Base-by-base conservation (phyloP, 1,140 invertebrate genomes). In the Pogonognathellus flavescens region DNA sequence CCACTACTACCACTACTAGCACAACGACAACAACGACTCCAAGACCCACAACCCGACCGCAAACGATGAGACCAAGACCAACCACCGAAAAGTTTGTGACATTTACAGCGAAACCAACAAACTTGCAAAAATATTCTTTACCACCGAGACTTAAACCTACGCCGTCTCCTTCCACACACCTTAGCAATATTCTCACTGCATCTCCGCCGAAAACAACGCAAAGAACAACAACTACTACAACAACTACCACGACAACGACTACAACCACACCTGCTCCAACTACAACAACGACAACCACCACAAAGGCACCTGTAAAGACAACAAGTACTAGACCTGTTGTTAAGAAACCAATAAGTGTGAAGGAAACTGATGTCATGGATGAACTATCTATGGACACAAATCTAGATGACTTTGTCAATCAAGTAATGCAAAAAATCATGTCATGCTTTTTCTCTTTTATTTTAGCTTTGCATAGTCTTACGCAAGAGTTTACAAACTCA, bases 1-100 rank as follows among this genome's bases (percentile, higher is more conserved):
- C 90, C 3, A 85, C 84, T 13, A 52, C 85, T 31, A 85, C 85
- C 25, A 81, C 86, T 41, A 84, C 7, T 94, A 95, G 25, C 95
- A 94, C 0, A 92, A 94, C 72, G 1, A 72, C 55, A 20, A 84
- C 72, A 9, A 87, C 84, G 1, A 87, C 83, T 22, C 82, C 60
- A 7, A 55, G 13, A 22, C 50, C 76, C 13, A 53, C 82, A n/a
- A 72, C 16, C 14, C 49, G 41, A 76, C 70, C 70, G n/a, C 70
- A 76, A 76, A 41, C 55, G 20, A 60, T 59, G 49, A 13, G 70
- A 49, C 25, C 70, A 31, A 76, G 70, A 76, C 70, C 70, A 76
- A 76, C 70, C 41, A 49, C 70, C n/a, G 70, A 76, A 50, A 7
- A 41, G 70, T 76, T 62, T 20, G 59, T 41, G 14, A 49, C 31